These are phyloP conservation scores for Crotalus tigris DNA, from an alignment of 2,113 vertebrate species.

Conservation along the genomic window DNA sequence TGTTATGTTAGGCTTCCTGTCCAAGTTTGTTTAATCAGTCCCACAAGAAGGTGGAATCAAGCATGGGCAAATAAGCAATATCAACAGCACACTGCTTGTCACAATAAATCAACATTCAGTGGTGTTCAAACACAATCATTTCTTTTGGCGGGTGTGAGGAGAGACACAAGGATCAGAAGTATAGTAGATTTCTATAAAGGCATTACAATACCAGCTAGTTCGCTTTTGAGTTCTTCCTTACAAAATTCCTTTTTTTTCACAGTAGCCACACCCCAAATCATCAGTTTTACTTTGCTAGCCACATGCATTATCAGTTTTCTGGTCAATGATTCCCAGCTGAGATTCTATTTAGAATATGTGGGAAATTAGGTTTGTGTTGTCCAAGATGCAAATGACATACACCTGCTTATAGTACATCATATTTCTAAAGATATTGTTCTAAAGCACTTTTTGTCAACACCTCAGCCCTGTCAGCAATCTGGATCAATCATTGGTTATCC, in stretches of 20 bases:
- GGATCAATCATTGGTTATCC: background rate
- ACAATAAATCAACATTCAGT: background rate
- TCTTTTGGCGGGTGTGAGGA: background rate
- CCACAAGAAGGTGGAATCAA: background rate
- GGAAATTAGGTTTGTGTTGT: background rate
- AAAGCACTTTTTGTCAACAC: background rate
- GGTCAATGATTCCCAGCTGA: background rate
- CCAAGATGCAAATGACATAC: background rate
- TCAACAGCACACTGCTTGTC: background rate
- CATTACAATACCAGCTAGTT: background rate
- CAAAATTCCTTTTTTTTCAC: background rate
- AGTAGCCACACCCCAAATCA: background rate
- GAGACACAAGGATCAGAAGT: background rate
- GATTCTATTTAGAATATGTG: background rate
- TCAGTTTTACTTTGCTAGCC: background rate
- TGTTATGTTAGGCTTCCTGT: background rate
- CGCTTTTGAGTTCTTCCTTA: background rate
- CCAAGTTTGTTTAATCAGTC: background rate
- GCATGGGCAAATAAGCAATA: background rate
- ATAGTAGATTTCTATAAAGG: background rate
- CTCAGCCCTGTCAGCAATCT: background rate
- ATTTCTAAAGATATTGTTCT: background rate
- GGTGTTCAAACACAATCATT: background rate
- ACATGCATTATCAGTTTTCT: background rate
- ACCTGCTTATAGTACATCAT: background rate